Evolutionary conservation across 2,888 invertebrate genomes (phyloP), one percentile per base, ranked within the genome.

Genomic region (Xestoiulus laeticollis): DNA sequence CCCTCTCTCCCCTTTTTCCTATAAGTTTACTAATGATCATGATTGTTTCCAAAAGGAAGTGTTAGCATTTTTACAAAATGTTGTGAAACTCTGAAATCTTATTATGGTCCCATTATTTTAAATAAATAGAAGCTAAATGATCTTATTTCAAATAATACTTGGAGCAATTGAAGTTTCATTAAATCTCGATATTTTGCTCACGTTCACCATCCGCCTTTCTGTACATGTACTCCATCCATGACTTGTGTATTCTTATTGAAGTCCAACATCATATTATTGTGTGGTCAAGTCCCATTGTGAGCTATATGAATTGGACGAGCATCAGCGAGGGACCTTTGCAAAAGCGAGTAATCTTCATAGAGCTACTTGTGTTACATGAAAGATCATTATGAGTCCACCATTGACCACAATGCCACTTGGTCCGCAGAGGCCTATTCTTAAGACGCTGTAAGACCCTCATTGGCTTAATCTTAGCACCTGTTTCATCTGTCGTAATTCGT

Each of bases 381-480:
- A 78, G 78, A 78, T 78, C 78, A 78, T 78, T 78, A 78, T 78
- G 78, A 78, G 26, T 32, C 78, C 78, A 78, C 78, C 78, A 78
- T 78, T 78, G 78, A 78, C 78, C 78, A 78, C 78, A 78, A 78
- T 78, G 78, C 30, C 78, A 78, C 78, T 78, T 78, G 78, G 78
- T 78, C 78, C 78, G 12, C 30, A 2, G 78, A 78, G 78, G 78
- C 78, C 78, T 78, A 30, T 78, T 78, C 78, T 78, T 30, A 78
- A 78, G 78, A 78, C 78, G 14, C 30, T 32, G 78, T 78, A 78
- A 78, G 78, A 30, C 30, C n/a, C 78, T 78, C 78, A 78, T 78
- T 78, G 78, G 78, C 78, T 78, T 78, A 78, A 78, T 78, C 78
- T 78, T 78, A 78, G 78, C 78, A 78, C 78, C 78, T 78, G 78